Percentiles rank a stretch among this genome's conserved stretches.
These are phyloP conservation scores for Cromileptes altivelis DNA, from an alignment of 2,113 vertebrate genomes.

Conservation along the genomic window DNA sequence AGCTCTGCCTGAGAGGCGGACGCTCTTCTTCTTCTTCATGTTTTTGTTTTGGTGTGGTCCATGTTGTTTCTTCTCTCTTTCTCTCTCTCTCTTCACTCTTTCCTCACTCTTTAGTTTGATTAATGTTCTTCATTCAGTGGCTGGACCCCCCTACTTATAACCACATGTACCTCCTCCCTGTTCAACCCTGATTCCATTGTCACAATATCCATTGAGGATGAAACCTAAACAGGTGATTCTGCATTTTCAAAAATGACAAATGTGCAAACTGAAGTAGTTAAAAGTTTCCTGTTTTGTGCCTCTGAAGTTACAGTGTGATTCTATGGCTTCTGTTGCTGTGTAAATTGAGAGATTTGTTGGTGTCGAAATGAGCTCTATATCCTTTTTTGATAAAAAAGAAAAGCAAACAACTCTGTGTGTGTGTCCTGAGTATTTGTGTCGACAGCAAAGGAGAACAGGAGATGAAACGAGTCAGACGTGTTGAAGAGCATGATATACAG, in stretches of 20 bases:
- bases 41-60: slow-evolving; percentile 77
- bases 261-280: slow-evolving; percentile 88
- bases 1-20: slow-evolving; percentile 62
- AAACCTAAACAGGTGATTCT: slow-evolving; percentile 81
- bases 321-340: slow-evolving; percentile 94
- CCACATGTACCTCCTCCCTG: slow-evolving; percentile 42
- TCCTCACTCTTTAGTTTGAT: slow-evolving; percentile 75
- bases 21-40: slow-evolving; percentile 75
- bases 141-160: slow-evolving; percentile 80
- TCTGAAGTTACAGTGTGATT: slow-evolving; percentile 89
- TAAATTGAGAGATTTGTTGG: slow-evolving; percentile 95
- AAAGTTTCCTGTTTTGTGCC: slow-evolving; percentile 94
- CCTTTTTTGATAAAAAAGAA: slow-evolving; percentile 85
- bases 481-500: neutral
- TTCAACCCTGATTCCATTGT: slow-evolving; percentile 56
- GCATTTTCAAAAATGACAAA: slow-evolving; percentile 82
- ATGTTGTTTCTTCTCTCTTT: slow-evolving; percentile 59
- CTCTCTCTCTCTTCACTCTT: slow-evolving; percentile 39
- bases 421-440: slow-evolving; percentile 64
- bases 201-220: slow-evolving; percentile 88
- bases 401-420: slow-evolving; percentile 60
- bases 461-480: neutral
- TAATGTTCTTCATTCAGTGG: slow-evolving; percentile 87
- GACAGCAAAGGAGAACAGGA: neutral
- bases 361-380: slow-evolving; percentile 95